A percentile compares a stretch with the other conserved stretches of the same genome.
Conservation (phyloP, 2,797 vertebrate species). For the Gymnoscopelus microlampas region DNA sequence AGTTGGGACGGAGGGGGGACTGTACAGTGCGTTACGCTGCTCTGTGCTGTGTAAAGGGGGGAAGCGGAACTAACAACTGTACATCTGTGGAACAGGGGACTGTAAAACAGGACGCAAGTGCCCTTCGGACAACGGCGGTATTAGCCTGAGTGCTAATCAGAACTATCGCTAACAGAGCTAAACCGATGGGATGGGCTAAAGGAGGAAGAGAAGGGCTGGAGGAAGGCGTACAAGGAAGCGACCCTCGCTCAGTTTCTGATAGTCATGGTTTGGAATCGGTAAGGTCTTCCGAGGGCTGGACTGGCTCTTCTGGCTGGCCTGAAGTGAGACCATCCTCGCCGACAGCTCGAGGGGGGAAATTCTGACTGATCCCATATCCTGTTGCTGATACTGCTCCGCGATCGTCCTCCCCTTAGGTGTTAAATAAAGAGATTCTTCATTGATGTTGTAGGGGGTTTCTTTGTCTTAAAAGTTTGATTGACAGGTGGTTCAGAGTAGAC, state of each 20-base stretch:
- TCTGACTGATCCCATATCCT: conserved; percentile 36
- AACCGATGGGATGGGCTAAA: conserved; percentile 45
- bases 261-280: conserved; percentile 41
- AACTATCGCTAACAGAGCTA: conserved; percentile 54
- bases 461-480: conserved; percentile 68
- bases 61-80: conserved; percentile 68
- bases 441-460: conserved; percentile 72
- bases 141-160: conserved; percentile 39
- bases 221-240: conserved; percentile 40
- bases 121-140: conserved; percentile 36
- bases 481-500: conserved; percentile 58
- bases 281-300: conserved; percentile 17
- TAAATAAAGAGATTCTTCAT: conserved; percentile 73
- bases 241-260: conserved; percentile 32
- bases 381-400: conserved; percentile 32
- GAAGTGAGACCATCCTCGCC: conserved; percentile 30
- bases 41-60: conserved; percentile 47
- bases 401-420: conserved; percentile 59
- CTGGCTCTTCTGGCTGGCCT: conserved; percentile 35
- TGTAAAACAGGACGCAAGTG: conserved; percentile 44
- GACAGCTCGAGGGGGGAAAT: conserved; percentile 34
- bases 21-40: conserved; percentile 71
- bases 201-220: conserved; percentile 27
- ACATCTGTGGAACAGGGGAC: conserved; percentile 66
- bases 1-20: conserved; percentile 14